Evolutionary conservation across 1,140 invertebrate genomes (phyloP).

Genomic region (Brachionus rubens): DNA sequence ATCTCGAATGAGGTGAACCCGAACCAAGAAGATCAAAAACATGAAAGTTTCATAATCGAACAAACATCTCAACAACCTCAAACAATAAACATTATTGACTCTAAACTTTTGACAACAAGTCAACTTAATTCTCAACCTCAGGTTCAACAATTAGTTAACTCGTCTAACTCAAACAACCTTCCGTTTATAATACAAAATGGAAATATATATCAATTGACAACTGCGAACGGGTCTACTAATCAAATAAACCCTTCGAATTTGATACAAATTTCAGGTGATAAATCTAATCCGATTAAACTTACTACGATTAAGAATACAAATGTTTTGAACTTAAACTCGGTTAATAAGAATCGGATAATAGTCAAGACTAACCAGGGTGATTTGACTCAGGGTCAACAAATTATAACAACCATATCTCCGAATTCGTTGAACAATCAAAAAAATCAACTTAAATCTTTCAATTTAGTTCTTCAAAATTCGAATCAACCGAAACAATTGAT

Average conservation of each 20-base stretch:
- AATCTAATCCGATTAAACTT: constrained; percentile 1
- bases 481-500: constrained; percentile 15
- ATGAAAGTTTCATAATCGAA: constrained; percentile 2
- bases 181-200: constrained; percentile 39
- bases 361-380: constrained; percentile 6
- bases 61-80: background rate
- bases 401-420: background rate
- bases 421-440: background rate
- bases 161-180: background rate
- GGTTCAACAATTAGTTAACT: background rate
- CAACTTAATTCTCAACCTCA: background rate
- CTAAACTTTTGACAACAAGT: background rate
- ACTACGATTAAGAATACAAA: constrained; percentile 5
- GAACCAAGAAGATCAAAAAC: background rate
- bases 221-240: background rate
- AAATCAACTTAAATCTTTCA: background rate
- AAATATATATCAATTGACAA: constrained; percentile 28
- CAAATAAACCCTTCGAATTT: constrained; percentile 22
- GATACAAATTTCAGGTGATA: constrained; percentile 26
- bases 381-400: constrained; percentile 2
- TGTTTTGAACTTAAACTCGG: constrained; percentile 6
- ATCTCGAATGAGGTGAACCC: constrained; percentile 13
- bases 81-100: background rate
- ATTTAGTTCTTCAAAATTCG: background rate
- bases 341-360: constrained; percentile 22